Conservation (phyloP, 2,797 vertebrate species). For the Phoxinus dragarum region DNA sequence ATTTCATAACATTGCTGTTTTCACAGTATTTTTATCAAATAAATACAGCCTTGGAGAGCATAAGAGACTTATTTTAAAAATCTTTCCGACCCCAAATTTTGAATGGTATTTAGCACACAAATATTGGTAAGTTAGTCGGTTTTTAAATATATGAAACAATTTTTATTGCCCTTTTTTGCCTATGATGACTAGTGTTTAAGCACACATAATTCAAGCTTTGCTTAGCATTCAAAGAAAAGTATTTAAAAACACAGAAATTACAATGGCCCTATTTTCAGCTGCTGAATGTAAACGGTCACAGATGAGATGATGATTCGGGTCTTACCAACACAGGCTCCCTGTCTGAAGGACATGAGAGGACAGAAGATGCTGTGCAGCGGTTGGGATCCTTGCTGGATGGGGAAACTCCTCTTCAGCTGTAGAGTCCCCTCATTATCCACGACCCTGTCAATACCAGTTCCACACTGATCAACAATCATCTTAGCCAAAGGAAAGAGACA, state of each 20-base stretch:
- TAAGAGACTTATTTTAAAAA: background rate
- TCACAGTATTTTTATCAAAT: background rate
- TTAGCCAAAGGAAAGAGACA: background rate
- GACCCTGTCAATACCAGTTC: conserved; percentile 76
- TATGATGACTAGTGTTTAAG: background rate
- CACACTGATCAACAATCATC: background rate
- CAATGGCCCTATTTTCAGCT: background rate
- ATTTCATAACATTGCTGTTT: background rate
- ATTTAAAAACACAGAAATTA: background rate
- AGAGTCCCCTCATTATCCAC: conserved; percentile 92
- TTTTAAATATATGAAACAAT: background rate
- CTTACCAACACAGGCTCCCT: conserved; percentile 95
- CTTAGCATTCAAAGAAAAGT: background rate
- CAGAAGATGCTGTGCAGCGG: conserved; percentile 94
- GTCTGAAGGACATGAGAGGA: conserved; percentile 96
- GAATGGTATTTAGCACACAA: too few species aligned
- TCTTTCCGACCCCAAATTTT: too few species aligned
- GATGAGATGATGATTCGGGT: background rate
- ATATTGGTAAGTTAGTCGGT: too few species aligned
- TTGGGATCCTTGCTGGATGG: conserved; percentile 88
- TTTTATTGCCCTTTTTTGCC: background rate
- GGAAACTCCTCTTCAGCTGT: conserved; percentile 92
- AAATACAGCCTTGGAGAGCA: background rate
- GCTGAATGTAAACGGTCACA: background rate
- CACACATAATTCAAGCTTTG: background rate